Base-by-base conservation (phyloP, 2,888 invertebrate species). In the Sarcophaga variegata region DNA sequence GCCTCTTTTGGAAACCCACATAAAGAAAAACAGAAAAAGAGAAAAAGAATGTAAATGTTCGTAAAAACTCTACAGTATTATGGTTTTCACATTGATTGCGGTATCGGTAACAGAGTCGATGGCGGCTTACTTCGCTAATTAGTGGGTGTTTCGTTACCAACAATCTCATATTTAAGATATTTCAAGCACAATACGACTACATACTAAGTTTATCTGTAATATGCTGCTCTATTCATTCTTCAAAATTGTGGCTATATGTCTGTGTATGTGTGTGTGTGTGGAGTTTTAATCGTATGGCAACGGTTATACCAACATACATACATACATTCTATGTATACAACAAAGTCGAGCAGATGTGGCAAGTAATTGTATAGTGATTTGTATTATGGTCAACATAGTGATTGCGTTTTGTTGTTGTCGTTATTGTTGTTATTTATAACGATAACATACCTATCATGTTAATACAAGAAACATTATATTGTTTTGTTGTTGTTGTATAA, bases 121-220 rank as follows among this genome's bases (percentile, higher is more conserved):
- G 87, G 84, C 88, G 87, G 87, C 81, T 83, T 83, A 70, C 84
- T 81, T 79, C 79, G 69, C 88, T 88, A 88, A 88, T 88, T 88
- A 88, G 87, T 88, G 88, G 88, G 88, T 88, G 88, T 88, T 86
- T 83, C 83, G 83, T 88, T 88, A 88, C 88, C 76, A 80, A 83
- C 83, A 75, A 79, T 78, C 83, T 81, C 71, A 79, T 76, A 83
- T 81, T 74, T 62, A 87, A 87, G 83, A 87, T 87, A 81, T 84
- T 84, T 81, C 60, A 78, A 70, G 37, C 37, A 37, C 10, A 37
- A 37, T 37, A 37, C 37, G 37, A 8, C 22, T 22, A 22, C 22
- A 4, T 37, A 37, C 10, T 37, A 37, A 37, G 37, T 37, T 37
- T 37, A 2, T 2, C 1, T 37, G 37, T 37, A 8, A 37, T 37